phyloP scores from a whole-genome alignment of 2,113 vertebrate species.

The Cynocephalus volans region DNA sequence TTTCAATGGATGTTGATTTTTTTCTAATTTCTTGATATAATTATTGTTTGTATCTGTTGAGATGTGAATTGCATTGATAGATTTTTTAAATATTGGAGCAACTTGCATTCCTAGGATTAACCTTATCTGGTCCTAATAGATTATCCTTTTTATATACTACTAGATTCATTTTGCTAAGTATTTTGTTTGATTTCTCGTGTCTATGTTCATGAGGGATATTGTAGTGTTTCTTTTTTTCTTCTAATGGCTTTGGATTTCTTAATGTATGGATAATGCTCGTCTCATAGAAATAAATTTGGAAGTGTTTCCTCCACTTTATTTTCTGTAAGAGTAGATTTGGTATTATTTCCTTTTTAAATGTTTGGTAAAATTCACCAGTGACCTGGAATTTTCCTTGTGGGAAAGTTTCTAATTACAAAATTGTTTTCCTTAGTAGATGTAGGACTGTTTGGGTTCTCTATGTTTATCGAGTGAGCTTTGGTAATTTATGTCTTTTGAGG shows the following conservation, averaged over 20 bases:
- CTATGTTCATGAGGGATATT: not conserved
- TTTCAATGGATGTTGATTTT: not conserved
- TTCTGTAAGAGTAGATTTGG: not conserved
- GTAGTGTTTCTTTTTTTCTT: not conserved
- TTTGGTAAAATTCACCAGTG: not conserved
- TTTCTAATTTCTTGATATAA: not conserved
- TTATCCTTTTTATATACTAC: not conserved
- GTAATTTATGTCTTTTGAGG: not conserved
- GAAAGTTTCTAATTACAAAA: not conserved
- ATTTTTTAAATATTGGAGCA: not conserved
- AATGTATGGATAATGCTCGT: not conserved
- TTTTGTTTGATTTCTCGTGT: not conserved
- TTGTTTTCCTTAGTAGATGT: not conserved
- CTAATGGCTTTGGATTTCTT: not conserved
- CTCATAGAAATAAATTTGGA: not conserved
- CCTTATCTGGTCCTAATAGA: not conserved
- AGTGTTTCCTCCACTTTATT: not conserved
- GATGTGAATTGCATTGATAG: not conserved
- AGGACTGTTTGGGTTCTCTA: not conserved
- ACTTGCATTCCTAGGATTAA: not conserved
- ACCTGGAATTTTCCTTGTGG: not conserved
- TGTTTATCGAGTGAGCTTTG: not conserved
- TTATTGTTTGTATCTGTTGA: not conserved
- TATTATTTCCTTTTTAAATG: not conserved
- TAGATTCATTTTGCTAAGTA: not conserved